Conservation (phyloP, 2,888 invertebrate genomes). For the Spodoptera exigua region DNA sequence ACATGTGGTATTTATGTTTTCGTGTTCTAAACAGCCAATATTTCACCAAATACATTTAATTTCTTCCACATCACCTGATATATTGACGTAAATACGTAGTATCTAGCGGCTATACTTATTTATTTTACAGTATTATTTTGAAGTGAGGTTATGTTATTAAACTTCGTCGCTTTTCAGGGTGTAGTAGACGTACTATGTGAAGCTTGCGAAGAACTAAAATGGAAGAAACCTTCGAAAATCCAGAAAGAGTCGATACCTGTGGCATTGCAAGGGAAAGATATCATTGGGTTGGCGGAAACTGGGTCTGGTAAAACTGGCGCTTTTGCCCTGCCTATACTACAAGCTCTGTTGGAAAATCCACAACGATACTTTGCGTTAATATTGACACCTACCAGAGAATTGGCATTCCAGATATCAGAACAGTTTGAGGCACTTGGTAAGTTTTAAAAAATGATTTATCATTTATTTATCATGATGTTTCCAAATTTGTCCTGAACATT, state of each 20-base stretch:
- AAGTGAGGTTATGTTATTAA: conserved; percentile 62
- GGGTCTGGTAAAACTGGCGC: conserved; percentile 99
- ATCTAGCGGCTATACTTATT: no score
- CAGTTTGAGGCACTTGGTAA: conserved; percentile 98
- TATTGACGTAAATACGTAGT: no score
- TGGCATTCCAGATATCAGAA: conserved; percentile 99
- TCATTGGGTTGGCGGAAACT: conserved; percentile 92
- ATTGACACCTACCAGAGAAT: conserved; percentile 98
- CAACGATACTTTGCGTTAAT: conserved; percentile 98
- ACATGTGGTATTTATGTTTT: conserved; percentile 26
- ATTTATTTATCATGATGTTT: neutral
- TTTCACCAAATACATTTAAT: no score
- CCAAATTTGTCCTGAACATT: no score
- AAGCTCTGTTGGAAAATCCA: conserved; percentile 96
- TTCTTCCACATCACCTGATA: no score
- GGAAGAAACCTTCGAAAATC: conserved; percentile 98
- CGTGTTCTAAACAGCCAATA: no score
- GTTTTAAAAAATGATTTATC: conserved; percentile 43
- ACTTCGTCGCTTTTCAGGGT: conserved; percentile 90
- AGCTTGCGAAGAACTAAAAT: conserved; percentile 97
- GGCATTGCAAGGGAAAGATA: conserved; percentile 95
- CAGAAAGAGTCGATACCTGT: conserved; percentile 98
- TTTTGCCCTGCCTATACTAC: conserved; percentile 98
- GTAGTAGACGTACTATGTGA: conserved; percentile 96
- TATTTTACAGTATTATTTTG: no score